phyloP scores from a whole-genome alignment of 2,888 invertebrate species.

The Limenitis camilla region DNA sequence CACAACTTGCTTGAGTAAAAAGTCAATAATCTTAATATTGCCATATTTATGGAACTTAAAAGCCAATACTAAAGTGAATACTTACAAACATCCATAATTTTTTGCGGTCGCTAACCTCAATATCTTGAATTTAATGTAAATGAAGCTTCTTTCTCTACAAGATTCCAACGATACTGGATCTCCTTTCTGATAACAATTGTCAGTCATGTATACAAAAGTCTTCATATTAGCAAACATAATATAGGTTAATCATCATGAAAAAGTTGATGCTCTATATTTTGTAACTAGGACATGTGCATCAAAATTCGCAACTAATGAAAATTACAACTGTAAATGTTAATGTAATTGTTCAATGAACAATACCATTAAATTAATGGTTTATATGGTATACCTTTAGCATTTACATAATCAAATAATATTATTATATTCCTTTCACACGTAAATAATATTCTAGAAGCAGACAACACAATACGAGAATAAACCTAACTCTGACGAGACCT shows the following conservation, averaged over 20 bases:
- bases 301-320: neutral
- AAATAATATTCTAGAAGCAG: conserved; percentile 2
- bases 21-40: conserved; percentile 9
- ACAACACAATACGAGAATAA: conserved; percentile 12
- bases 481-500: conserved; percentile 12
- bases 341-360: neutral
- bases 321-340: neutral
- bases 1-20: too few species aligned
- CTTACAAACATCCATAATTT: neutral
- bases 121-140: too few species aligned
- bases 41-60: neutral
- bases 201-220: neutral
- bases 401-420: neutral
- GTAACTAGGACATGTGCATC: too few species aligned
- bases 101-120: conserved; percentile 6
- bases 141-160: too few species aligned
- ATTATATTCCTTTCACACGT: neutral
- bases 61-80: neutral
- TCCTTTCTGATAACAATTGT: neutral
- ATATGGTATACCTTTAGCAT: too few species aligned
- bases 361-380: neutral
- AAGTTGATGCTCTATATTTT: too few species aligned
- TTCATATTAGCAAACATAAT: conserved; percentile 21
- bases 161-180: too few species aligned
- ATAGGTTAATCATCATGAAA: conserved; percentile 30